Conservation (phyloP, 2,888 invertebrate species). For the Drosophila borborema region DNA sequence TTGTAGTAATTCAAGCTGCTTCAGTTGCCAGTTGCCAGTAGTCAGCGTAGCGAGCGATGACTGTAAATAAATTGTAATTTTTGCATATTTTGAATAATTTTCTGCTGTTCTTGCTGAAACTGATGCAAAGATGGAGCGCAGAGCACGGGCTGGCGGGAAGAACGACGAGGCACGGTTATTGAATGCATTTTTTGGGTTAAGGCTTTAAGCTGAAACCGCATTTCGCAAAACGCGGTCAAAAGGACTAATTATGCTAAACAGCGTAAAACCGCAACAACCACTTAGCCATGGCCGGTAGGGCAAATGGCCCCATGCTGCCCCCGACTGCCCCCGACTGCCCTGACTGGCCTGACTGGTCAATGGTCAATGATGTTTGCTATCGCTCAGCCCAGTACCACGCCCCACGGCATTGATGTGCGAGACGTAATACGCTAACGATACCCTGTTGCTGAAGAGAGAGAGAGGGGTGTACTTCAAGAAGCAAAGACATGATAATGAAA, state of each 20-base stretch:
- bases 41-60: neutral
- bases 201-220: constrained; percentile 55
- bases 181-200: constrained; percentile 39
- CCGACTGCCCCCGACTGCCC: neutral
- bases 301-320: constrained; percentile 6
- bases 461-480: neutral
- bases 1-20: neutral
- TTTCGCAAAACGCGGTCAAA: constrained; percentile 76
- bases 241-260: constrained; percentile 82
- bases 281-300: constrained; percentile 58
- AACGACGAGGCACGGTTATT: neutral
- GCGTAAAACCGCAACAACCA: constrained; percentile 74
- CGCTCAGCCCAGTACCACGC: neutral
- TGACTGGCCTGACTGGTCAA: neutral
- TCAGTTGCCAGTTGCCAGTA: neutral
- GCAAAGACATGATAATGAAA: neutral
- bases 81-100: constrained; percentile 22
- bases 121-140: neutral
- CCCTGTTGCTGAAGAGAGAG: neutral
- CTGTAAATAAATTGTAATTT: constrained; percentile 21
- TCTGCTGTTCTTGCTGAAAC: constrained; percentile 7
- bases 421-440: neutral
- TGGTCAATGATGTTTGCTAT: constrained; percentile 15
- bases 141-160: neutral
- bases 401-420: neutral